phyloP scores from a whole-genome alignment of 2,797 vertebrate genomes.

The Odontamblyopus rebecca region DNA sequence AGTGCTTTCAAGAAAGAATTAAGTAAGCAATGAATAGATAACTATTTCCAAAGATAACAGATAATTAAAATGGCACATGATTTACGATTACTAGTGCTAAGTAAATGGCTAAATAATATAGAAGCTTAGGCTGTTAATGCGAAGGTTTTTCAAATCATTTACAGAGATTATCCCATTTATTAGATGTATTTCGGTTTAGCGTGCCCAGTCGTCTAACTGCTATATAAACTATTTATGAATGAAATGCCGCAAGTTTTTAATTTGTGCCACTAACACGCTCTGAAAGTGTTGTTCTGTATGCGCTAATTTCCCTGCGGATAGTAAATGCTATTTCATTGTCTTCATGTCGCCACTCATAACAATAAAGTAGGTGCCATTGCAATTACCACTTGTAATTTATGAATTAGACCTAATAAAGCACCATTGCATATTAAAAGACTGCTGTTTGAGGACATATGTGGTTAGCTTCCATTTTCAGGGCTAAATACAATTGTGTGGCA shows the following conservation, averaged over 20 bases:
- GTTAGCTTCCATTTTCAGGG: slow-evolving; percentile 21
- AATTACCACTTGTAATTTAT: slow-evolving; percentile 66
- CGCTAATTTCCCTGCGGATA: slow-evolving; percentile 43
- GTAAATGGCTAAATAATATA: not conserved
- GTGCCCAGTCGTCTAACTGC: not conserved
- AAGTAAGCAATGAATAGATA: not conserved
- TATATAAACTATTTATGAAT: slow-evolving; percentile 11
- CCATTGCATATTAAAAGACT: not conserved
- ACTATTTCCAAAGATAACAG: not conserved
- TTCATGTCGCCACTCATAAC: slow-evolving; percentile 47
- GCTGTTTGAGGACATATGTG: slow-evolving; percentile 3
- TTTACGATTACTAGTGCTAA: not conserved
- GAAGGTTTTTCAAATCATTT: not conserved
- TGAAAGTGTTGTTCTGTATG: slow-evolving; percentile 22
- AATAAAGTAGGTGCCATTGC: slow-evolving; percentile 43
- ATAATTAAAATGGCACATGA: not conserved
- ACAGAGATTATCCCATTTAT: not conserved
- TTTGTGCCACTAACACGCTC: slow-evolving; percentile 12
- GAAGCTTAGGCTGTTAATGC: not conserved
- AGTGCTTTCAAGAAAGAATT: not conserved
- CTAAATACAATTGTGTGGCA: slow-evolving; percentile 40
- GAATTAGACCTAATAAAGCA: slow-evolving; percentile 33
- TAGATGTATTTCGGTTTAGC: not conserved
- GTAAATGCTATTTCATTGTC: slow-evolving; percentile 62
- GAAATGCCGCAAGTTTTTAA: not conserved